Base-by-base conservation (phyloP, 1,140 invertebrate species). In the Drosophila equinoxialis region DNA sequence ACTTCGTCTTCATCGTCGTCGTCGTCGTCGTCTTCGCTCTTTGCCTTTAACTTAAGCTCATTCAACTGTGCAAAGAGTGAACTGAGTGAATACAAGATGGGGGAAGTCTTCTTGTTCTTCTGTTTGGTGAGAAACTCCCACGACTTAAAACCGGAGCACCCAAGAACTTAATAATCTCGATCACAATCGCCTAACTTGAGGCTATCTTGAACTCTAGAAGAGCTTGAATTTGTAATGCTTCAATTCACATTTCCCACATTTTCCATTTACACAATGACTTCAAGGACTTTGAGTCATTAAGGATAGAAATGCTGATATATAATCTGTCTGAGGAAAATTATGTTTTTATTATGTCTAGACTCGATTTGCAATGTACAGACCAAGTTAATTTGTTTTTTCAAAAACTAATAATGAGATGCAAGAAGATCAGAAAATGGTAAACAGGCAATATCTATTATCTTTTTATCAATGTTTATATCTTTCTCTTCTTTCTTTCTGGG, bases 71-170 rank as follows among this genome's bases (percentile, higher is more conserved):
- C 8, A 59, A 26, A 33, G 41, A 75, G 20, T 23, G 62, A 65
- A 69, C 73, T 59, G 75, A 17, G 45, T 4, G 45, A 23, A 23
- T 11, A 23, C 1, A 6, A 20, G 17, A 23, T 5, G 7, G 17
- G 10, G 17, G 17, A 10, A 23, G 73, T 67, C 74, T 58, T 48
- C 76, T 77, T 61, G 35, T 57, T 55, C 26, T 33, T 57, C 3
- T 30, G 35, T 37, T 37, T 59, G 14, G 14, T 85, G 82, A 71
- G 82, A 85, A 81, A 85, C 82, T 85, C 82, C 82, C 82, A 85
- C 82, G 82, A 77, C 64, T 51, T 3, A 23, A 5, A 51, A 51
- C 20, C 45, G 8, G 17, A 23, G 45, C 11, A 23, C 20, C 45
- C 45, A 51, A 51, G 45, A 51, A 51, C 45, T 77, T 68, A 74